Evolutionary conservation across 2,113 vertebrate genomes (phyloP).

Genomic region (Neolamprologus caudopunctatus): DNA sequence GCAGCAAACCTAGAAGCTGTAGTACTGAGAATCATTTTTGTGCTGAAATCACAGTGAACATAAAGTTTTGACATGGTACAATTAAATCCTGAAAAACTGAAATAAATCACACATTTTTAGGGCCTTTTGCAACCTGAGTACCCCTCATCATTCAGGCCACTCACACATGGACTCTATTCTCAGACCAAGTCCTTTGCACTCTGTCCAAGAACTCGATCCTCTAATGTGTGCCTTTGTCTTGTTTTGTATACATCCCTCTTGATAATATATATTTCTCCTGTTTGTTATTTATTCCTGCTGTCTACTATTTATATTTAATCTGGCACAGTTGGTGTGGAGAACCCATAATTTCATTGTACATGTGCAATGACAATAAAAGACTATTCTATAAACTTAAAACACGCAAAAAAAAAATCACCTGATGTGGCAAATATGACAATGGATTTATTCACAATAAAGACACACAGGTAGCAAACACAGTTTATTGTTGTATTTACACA

Average conservation of each 20-base stretch:
- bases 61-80: not conserved
- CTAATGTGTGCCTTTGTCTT: not conserved
- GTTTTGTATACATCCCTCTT: not conserved
- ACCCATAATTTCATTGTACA: not conserved
- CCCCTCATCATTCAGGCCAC: not conserved
- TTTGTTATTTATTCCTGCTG: not conserved
- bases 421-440: not conserved
- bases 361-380: not conserved
- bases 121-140: not conserved
- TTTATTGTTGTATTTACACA: conserved; percentile 3
- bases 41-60: not conserved
- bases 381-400: not conserved
- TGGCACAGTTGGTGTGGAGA: not conserved
- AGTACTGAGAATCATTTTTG: not conserved
- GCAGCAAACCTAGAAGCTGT: not conserved
- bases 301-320: not conserved
- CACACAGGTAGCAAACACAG: not conserved
- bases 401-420: not conserved
- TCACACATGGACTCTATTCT: not conserved
- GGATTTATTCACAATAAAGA: not conserved
- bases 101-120: not conserved
- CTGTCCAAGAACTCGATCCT: not conserved
- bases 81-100: not conserved
- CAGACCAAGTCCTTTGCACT: not conserved
- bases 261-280: not conserved